Percentiles rank a stretch among this genome's conserved stretches.
phyloP scores from a whole-genome alignment of 1,140 invertebrate genomes.

The Drosophila pseudoobscura region DNA sequence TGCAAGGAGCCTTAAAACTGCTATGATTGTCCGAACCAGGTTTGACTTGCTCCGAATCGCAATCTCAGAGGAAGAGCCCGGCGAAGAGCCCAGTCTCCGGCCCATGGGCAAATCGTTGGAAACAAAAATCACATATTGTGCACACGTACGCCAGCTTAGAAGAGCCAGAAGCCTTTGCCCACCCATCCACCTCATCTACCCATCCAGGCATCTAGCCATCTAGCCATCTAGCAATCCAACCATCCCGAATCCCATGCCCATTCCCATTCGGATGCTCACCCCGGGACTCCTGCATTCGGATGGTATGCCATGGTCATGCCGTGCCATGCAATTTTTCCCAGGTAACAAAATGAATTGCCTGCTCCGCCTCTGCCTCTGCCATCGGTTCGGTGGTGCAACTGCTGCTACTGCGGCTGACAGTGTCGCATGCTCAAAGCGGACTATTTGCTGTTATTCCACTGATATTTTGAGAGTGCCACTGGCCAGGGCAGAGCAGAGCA shows the following conservation, averaged over 20 bases:
- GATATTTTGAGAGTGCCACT: constrained; percentile 73
- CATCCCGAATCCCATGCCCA: constrained; percentile 10
- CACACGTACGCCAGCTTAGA: constrained; percentile 73
- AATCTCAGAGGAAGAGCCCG: constrained; percentile 9
- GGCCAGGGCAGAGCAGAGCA: constrained; percentile 10
- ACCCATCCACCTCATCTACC: no score
- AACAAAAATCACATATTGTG: constrained; percentile 81
- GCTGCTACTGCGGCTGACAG: constrained; percentile 58
- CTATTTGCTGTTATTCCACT: constrained; percentile 80
- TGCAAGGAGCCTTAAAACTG: constrained; percentile 68
- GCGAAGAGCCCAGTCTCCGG: constrained; percentile 5
- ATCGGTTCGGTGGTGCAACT: background rate
- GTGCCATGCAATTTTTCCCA: constrained; percentile 75
- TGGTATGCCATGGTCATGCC: constrained; percentile 52
- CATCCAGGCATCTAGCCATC: background rate
- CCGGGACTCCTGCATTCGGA: constrained; percentile 27
- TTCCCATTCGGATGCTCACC: background rate
- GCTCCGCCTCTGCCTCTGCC: background rate
- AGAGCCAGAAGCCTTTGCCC: background rate
- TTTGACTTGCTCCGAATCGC: constrained; percentile 58
- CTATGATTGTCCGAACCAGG: constrained; percentile 69
- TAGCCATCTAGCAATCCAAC: background rate
- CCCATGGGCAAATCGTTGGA: constrained; percentile 75
- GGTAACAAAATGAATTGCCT: constrained; percentile 80
- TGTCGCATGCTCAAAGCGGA: constrained; percentile 79